phyloP scores from a whole-genome alignment of 2,113 vertebrate genomes.

The Lampris incognitus region DNA sequence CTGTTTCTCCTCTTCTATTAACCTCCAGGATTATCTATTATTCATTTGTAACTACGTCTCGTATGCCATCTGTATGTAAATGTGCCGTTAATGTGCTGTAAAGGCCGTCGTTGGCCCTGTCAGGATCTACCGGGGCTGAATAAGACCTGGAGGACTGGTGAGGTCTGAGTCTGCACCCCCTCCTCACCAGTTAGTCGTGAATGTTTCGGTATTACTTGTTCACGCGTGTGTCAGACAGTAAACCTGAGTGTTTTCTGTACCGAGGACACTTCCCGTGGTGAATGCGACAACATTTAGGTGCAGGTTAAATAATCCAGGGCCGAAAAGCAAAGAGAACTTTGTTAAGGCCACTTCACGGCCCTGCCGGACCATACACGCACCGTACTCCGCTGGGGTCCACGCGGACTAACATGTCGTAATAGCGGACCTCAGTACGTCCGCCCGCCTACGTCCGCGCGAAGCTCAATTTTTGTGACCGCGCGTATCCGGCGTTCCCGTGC shows the following conservation, averaged over 20 bases:
- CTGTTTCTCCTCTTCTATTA: conserved; percentile 7
- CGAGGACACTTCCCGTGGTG: background rate
- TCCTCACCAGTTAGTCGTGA: conserved; percentile 5
- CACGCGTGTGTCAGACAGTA: conserved; percentile 2
- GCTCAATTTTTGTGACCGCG: too few relatives aligned
- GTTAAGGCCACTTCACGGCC: conserved; percentile 1
- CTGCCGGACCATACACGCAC: background rate
- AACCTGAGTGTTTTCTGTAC: background rate
- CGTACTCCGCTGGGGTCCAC: too few relatives aligned
- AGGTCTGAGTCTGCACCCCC: background rate
- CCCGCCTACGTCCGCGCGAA: too few relatives aligned
- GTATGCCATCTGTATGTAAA: conserved; percentile 39
- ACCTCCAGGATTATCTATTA: conserved; percentile 42
- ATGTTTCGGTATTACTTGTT: background rate
- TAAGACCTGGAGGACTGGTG: too few relatives aligned
- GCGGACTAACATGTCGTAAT: too few relatives aligned
- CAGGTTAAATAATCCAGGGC: conserved; percentile 40
- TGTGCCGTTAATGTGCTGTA: conserved; percentile 37
- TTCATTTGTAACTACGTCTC: conserved; percentile 50
- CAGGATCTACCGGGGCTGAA: background rate
- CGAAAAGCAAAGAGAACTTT: background rate
- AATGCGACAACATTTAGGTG: background rate
- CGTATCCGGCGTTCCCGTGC: too few relatives aligned
- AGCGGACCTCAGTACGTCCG: too few relatives aligned
- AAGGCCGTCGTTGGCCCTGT: background rate